Base-by-base conservation (phyloP, 2,113 vertebrate genomes). In the Cnemophilus loriae region DNA sequence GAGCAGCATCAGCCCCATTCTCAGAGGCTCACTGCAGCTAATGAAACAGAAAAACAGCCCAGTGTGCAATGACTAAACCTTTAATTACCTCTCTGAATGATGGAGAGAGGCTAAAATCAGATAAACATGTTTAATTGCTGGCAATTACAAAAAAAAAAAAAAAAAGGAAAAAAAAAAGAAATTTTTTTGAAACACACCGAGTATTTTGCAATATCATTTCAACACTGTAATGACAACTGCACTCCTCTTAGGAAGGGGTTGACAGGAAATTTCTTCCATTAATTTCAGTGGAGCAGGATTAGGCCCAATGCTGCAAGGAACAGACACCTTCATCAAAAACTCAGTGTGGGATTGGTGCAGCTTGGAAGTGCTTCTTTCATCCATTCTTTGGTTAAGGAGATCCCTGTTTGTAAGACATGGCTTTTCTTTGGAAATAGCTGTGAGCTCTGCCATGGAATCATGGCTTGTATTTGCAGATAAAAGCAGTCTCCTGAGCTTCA, bases 1-100 rank as follows among this genome's bases (percentile, higher is more conserved):
- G 47, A 74, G 80, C 52, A 75, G 69, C 84, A 93, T 39, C 91
- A 89, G 47, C 60, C 84, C 53, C 84, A 56, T 84, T 94, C 84
- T 92, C 86, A 95, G 94, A 79, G 64, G 63, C 76, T 94, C 86
- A 33, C 49, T 86, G 57, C 80, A 78, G 76, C 3, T 87, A 78
- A 89, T 87, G 83, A 63, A 92, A 89, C 59, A 90, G 27, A 63
- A 90, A 95, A 92, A 47, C 95, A 89, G 39, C 80, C 77, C 95
- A 91, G 86, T 28, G 12, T 49, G 86, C 89, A 60, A 27, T 91
- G 94, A 95, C 94, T 97, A 97, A 97, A 97, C 94, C 86, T 70
- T 95, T 97, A 97, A 97, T 97, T 96, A 75, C 84, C 69, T 81
- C 83, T 91, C 64, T 95, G 89, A 92, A 70, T 71, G 93, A 90